Evolutionary conservation across 2,888 invertebrate genomes (phyloP).

Genomic region (Cephus sareptanus): DNA sequence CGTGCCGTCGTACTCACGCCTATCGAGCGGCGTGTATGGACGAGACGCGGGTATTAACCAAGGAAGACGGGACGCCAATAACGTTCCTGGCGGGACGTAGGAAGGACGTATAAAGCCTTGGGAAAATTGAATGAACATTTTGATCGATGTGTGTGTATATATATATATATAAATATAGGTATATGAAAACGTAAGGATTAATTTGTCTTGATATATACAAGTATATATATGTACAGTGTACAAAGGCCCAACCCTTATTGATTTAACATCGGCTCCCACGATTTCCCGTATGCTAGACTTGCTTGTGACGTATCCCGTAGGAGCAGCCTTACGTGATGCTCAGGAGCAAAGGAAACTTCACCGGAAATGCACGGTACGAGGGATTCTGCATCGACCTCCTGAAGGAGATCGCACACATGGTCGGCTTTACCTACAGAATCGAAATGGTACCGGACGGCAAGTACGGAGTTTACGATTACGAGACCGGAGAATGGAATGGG

Average conservation of each 20-base stretch:
- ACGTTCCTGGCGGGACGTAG: not conserved
- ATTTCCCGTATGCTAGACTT: not conserved
- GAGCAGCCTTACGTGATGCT: slow-evolving; percentile 72
- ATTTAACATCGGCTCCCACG: not conserved
- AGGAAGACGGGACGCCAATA: not conserved
- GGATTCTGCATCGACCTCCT: slow-evolving; percentile 81
- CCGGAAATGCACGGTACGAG: slow-evolving; percentile 75
- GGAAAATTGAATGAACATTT: not conserved
- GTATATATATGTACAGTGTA: not conserved
- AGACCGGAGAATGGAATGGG: slow-evolving; percentile 81
- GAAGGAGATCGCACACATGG: slow-evolving; percentile 72
- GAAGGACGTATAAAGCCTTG: not conserved
- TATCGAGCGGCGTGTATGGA: not conserved
- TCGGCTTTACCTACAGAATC: slow-evolving; percentile 76
- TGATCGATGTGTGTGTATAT: not conserved
- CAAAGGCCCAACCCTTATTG: not conserved
- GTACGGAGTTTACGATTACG: slow-evolving; percentile 80
- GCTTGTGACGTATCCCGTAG: slow-evolving; percentile 58
- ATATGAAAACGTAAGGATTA: not conserved
- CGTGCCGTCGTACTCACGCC: not conserved
- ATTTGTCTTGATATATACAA: not conserved
- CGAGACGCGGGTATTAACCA: not conserved
- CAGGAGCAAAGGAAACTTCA: slow-evolving; percentile 67
- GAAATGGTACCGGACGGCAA: slow-evolving; percentile 75
- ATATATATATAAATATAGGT: not conserved